phyloP scores from a whole-genome alignment of 2,888 invertebrate species.

The Hermodice carunculata region DNA sequence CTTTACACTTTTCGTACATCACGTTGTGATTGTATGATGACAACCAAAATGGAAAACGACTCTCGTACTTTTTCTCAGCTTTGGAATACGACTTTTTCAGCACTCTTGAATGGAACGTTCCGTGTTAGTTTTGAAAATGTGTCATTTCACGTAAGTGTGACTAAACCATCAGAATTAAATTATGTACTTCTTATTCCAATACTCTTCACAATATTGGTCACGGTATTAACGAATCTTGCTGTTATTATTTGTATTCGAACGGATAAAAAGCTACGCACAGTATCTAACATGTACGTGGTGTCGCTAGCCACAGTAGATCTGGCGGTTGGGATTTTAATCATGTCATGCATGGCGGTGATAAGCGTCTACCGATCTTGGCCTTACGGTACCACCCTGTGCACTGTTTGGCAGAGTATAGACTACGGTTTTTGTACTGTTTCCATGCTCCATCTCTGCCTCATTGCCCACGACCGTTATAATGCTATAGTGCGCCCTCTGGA shows the following conservation, averaged over 20 bases:
- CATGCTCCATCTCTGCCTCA: slow-evolving; percentile 24
- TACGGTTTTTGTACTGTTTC: slow-evolving; percentile 32
- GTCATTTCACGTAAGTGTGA: too few species aligned
- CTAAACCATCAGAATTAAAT: too few species aligned
- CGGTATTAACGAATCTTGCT: slow-evolving; percentile 1
- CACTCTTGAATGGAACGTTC: too few species aligned
- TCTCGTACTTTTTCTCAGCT: too few species aligned
- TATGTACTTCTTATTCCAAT: background rate
- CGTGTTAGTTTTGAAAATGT: too few species aligned
- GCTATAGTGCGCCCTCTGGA: slow-evolving; percentile 24
- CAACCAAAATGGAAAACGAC: too few species aligned
- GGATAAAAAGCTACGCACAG: background rate
- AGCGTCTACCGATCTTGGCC: slow-evolving; percentile 33
- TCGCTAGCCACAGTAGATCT: slow-evolving; percentile 31
- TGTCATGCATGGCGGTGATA: slow-evolving; percentile 27
- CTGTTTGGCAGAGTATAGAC: slow-evolving; percentile 28
- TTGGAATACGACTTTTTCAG: too few species aligned
- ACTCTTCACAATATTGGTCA: slow-evolving; percentile 1
- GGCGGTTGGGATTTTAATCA: slow-evolving; percentile 27
- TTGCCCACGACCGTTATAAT: slow-evolving; percentile 27
- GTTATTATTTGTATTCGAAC: slow-evolving; percentile 13
- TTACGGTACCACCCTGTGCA: slow-evolving; percentile 20
- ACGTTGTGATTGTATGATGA: too few species aligned
- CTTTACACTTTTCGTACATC: too few species aligned
- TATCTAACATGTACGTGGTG: slow-evolving; percentile 26